Conservation (phyloP, 2,113 vertebrate species). For the Castor canadensis region DNA sequence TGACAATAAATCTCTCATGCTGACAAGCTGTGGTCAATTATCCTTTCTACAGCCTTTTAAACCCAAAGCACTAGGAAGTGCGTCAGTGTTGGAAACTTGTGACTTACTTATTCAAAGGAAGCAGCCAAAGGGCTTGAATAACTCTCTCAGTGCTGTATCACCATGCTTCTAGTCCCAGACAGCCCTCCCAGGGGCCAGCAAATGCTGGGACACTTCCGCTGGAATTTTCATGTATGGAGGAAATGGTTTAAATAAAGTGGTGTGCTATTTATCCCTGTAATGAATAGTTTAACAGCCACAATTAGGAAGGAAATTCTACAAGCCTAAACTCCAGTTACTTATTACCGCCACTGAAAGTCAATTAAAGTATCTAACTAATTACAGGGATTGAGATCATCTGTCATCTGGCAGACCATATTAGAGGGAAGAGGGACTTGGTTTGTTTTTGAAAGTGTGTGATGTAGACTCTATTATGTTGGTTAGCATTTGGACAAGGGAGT, state of each 20-base stretch:
- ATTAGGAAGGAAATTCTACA: slow-evolving; percentile 77
- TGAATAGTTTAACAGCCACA: slow-evolving; percentile 68
- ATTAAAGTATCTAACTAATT: slow-evolving; percentile 79
- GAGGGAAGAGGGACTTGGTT: slow-evolving; percentile 52
- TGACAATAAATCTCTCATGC: slow-evolving; percentile 72
- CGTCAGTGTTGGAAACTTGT: slow-evolving; percentile 41
- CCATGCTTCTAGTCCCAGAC: slow-evolving; percentile 36
- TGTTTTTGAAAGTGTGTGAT: slow-evolving; percentile 53
- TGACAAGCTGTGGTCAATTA: slow-evolving; percentile 77
- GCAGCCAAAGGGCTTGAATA: slow-evolving; percentile 64
- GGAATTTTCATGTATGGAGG: slow-evolving; percentile 68
- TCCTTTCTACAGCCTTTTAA: slow-evolving; percentile 71
- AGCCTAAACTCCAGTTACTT: slow-evolving; percentile 72
- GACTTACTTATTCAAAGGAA: slow-evolving; percentile 69
- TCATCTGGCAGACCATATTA: slow-evolving; percentile 66
- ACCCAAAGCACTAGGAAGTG: slow-evolving; percentile 29
- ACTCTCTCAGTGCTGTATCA: not conserved
- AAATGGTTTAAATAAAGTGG: slow-evolving; percentile 70
- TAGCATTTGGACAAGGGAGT: slow-evolving; percentile 36
- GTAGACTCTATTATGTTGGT: slow-evolving; percentile 2
- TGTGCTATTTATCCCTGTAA: slow-evolving; percentile 70
- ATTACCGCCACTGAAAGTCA: slow-evolving; percentile 77
- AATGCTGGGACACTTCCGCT: slow-evolving; percentile 51
- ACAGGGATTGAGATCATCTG: slow-evolving; percentile 73
- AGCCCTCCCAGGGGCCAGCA: slow-evolving; percentile 63